phyloP scores from a whole-genome alignment of 2,888 invertebrate genomes.

The Drosophila putrida region DNA sequence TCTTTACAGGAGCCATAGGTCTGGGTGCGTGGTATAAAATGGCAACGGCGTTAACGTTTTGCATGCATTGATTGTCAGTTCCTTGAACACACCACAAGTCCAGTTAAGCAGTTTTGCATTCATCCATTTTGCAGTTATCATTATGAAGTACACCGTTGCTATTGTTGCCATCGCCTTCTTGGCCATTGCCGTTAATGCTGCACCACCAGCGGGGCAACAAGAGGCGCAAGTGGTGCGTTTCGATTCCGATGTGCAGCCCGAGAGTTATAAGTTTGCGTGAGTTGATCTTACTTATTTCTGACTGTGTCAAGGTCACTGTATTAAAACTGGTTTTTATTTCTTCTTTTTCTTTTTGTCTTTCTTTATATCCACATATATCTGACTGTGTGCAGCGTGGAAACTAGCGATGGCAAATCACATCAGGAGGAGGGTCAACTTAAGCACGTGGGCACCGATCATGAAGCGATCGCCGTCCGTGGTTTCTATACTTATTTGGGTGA shows the following conservation, averaged over 20 bases:
- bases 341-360: slow-evolving; percentile 1
- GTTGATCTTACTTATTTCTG: slow-evolving; percentile 44
- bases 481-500: slow-evolving; percentile 87
- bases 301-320: slow-evolving; percentile 54
- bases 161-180: slow-evolving; percentile 72
- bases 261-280: slow-evolving; percentile 84
- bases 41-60: slow-evolving; percentile 48
- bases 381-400: slow-evolving; percentile 86
- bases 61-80: slow-evolving; percentile 78
- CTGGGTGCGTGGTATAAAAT: slow-evolving; percentile 60
- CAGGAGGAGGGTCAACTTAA: slow-evolving; percentile 88
- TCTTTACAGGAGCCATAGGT: slow-evolving; percentile 31
- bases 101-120: slow-evolving; percentile 5
- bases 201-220: slow-evolving; percentile 81
- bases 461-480: slow-evolving; percentile 88
- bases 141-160: slow-evolving; percentile 72
- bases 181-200: slow-evolving; percentile 75
- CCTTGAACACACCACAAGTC: slow-evolving; percentile 65
- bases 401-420: slow-evolving; percentile 88
- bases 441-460: slow-evolving; percentile 88
- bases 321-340: slow-evolving; percentile 20
- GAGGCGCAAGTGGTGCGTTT: slow-evolving; percentile 88
- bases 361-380: not conserved
- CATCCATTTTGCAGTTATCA: slow-evolving; percentile 19
- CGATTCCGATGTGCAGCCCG: slow-evolving; percentile 86